These are phyloP conservation scores for Lepus oiostolus DNA, from an alignment of 2,797 vertebrate genomes.

Conservation along the genomic window DNA sequence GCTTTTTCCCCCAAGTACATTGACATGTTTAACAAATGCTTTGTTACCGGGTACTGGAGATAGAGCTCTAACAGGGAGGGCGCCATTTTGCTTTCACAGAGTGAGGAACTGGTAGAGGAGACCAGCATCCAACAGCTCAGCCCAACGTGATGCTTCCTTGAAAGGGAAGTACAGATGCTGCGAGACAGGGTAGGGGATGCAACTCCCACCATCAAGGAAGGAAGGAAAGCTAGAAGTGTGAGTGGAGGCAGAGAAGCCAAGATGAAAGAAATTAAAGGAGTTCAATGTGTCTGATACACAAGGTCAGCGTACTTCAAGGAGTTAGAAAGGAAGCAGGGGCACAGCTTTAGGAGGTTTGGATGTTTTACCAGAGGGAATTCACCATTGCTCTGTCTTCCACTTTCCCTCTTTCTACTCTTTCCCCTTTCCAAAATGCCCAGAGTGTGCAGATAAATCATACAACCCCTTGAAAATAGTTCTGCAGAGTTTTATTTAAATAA, in stretches of 20 bases:
- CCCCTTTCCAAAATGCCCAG: not conserved
- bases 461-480: not conserved
- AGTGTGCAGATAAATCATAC: not conserved
- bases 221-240: not conserved
- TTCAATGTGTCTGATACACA: not conserved
- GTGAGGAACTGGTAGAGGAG: not conserved
- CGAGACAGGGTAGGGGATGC: no score
- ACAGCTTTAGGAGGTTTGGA: not conserved
- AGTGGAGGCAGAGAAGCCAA: no score
- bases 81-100: not conserved
- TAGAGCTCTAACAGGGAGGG: not conserved
- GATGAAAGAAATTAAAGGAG: not conserved
- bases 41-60: not conserved
- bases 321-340: not conserved
- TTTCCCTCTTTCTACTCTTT: not conserved
- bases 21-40: not conserved
- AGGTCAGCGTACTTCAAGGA: not conserved
- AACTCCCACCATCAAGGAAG: not conserved
- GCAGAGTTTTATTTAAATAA: not conserved
- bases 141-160: not conserved
- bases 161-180: not conserved
- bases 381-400: not conserved
- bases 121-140: not conserved
- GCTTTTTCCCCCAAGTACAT: not conserved
- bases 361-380: not conserved